phyloP scores from a whole-genome alignment of 2,113 vertebrate species.

The Ifrita kowaldi region DNA sequence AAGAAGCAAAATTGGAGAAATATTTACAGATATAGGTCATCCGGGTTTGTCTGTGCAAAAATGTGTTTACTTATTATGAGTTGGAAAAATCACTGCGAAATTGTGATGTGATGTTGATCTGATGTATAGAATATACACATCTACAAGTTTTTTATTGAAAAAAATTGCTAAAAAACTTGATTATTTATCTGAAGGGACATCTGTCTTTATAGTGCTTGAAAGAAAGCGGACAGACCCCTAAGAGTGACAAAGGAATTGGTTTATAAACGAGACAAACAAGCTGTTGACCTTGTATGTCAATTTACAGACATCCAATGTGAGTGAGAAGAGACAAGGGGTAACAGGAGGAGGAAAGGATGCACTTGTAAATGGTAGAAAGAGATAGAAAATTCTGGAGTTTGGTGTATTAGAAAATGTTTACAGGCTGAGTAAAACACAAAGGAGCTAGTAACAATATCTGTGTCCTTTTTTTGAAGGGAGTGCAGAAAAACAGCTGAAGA shows the following conservation, averaged over 20 bases:
- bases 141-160: not conserved
- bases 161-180: not conserved
- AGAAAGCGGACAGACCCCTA: not conserved
- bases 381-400: not conserved
- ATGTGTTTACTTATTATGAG: not conserved
- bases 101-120: not conserved
- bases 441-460: not conserved
- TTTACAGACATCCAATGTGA: not conserved
- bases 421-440: not conserved
- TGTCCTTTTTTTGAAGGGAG: not conserved
- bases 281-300: not conserved
- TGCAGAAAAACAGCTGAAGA: not conserved
- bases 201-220: not conserved
- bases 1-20: not conserved
- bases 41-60: not conserved
- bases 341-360: not conserved
- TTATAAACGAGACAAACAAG: not conserved
- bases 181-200: not conserved
- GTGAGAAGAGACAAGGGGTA: not conserved
- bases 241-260: not conserved
- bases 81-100: not conserved
- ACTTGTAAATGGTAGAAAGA: not conserved
- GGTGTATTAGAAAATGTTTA: not conserved
- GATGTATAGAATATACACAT: not conserved
- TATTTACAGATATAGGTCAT: not conserved